A percentile compares a stretch with the other conserved stretches of the same genome.
Conservation (phyloP, 64 coral and sea anemone species). For the Actinia equina region DNA sequence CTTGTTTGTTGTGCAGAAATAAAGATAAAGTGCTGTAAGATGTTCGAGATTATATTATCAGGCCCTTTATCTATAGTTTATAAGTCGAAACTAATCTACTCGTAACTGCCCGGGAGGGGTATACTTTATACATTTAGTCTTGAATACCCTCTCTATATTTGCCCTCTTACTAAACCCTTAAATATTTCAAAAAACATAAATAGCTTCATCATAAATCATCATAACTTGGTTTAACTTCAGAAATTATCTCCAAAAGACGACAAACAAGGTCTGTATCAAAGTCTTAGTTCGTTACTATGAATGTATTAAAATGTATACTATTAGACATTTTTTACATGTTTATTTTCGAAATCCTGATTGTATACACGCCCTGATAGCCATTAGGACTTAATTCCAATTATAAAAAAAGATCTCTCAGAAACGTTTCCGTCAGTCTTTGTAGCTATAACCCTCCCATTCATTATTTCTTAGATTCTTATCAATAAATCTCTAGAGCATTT, state of each 20-base stretch:
- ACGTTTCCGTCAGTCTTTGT: conserved; percentile 26
- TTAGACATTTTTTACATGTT: neutral
- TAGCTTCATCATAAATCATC: neutral
- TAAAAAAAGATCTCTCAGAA: conserved; percentile 19
- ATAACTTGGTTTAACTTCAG: neutral
- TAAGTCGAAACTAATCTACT: conserved; percentile 20
- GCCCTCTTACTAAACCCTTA: neutral
- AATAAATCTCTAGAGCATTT: conserved; percentile 20
- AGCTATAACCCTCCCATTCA: conserved; percentile 4
- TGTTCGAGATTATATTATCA: conserved; percentile 18
- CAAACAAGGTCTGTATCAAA: conserved; percentile 3
- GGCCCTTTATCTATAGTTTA: conserved; percentile 4
- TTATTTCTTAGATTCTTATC: conserved; percentile 10
- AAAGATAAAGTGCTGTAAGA: conserved; percentile 16
- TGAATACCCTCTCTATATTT: conserved; percentile 5
- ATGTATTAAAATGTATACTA: neutral
- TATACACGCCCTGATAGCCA: conserved; percentile 12
- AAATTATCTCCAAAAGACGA: neutral
- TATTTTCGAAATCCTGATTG: conserved; percentile 16
- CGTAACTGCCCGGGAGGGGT: neutral
- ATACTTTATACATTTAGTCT: neutral
- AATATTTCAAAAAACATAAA: neutral
- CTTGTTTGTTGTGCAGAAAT: conserved; percentile 22
- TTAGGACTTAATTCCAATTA: conserved; percentile 21
- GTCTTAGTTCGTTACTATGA: neutral